These are phyloP conservation scores for Microctonus aethiopoides DNA, from an alignment of 2,888 invertebrate species.

Conservation along the genomic window DNA sequence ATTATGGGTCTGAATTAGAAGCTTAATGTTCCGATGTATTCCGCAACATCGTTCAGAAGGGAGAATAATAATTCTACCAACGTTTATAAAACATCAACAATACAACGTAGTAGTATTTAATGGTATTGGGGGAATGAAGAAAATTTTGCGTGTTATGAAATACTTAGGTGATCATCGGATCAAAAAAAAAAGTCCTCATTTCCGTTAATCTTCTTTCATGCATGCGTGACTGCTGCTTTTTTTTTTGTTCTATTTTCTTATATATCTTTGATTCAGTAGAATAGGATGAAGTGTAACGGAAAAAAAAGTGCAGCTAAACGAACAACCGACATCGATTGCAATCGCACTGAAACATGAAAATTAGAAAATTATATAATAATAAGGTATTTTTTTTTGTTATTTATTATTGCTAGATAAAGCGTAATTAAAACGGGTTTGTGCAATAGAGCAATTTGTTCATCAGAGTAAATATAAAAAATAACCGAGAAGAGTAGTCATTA, in stretches of 20 bases:
- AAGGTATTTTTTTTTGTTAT: too few species aligned
- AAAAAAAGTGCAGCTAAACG: background rate
- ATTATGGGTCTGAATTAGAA: background rate
- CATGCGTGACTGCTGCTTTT: background rate
- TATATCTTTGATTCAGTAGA: background rate
- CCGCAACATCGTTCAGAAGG: background rate
- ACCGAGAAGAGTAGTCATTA: too few species aligned
- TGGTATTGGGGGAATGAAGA: background rate
- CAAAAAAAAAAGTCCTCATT: background rate
- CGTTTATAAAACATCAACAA: background rate
- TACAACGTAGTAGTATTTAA: background rate
- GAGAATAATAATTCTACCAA: background rate
- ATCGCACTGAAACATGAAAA: too few species aligned
- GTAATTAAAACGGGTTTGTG: too few species aligned
- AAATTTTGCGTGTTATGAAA: background rate
- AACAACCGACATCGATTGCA: too few species aligned
- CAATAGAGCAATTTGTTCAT: too few species aligned
- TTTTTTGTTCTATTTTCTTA: background rate
- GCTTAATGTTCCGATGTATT: background rate
- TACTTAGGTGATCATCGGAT: background rate
- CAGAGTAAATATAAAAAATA: too few species aligned
- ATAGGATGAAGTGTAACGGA: background rate
- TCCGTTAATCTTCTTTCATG: background rate
- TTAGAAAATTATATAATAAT: too few species aligned
- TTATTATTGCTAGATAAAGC: too few species aligned